These are phyloP conservation scores for Eulemur albifrons DNA, from an alignment of 2,797 vertebrate species.

Conservation along the genomic window DNA sequence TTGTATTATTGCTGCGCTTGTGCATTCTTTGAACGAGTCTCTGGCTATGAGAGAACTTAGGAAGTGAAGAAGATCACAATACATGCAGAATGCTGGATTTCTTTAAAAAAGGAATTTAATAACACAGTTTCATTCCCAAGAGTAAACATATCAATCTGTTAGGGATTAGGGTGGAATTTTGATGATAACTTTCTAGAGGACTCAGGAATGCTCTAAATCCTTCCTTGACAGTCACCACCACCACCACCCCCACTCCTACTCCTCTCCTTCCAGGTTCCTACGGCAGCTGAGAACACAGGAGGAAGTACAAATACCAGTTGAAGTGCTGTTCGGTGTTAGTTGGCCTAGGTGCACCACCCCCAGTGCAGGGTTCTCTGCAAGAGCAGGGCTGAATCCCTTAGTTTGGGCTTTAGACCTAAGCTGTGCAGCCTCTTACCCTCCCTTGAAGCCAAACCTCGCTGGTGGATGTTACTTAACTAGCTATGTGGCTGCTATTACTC, in stretches of 20 bases:
- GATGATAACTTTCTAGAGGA: slow-evolving; percentile 13
- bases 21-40: background rate
- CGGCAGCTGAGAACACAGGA: background rate
- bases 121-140: slow-evolving; percentile 3
- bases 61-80: background rate
- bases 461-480: background rate
- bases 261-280: background rate
- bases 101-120: background rate
- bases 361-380: background rate
- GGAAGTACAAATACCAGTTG: background rate
- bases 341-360: rapidly evolving
- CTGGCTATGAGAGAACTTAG: slow-evolving; percentile 10
- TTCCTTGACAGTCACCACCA: background rate
- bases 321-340: background rate
- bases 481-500: background rate
- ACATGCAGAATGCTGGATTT: background rate
- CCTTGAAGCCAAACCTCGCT: background rate
- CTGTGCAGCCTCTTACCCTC: background rate
- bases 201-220: slow-evolving; percentile 7
- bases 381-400: background rate
- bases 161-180: slow-evolving; percentile 51
- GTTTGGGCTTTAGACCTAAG: background rate
- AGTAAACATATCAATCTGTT: background rate
- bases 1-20: background rate
- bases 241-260: too few relatives aligned